phyloP scores from a whole-genome alignment of 2,113 vertebrate genomes.

The Scolopax mira region DNA sequence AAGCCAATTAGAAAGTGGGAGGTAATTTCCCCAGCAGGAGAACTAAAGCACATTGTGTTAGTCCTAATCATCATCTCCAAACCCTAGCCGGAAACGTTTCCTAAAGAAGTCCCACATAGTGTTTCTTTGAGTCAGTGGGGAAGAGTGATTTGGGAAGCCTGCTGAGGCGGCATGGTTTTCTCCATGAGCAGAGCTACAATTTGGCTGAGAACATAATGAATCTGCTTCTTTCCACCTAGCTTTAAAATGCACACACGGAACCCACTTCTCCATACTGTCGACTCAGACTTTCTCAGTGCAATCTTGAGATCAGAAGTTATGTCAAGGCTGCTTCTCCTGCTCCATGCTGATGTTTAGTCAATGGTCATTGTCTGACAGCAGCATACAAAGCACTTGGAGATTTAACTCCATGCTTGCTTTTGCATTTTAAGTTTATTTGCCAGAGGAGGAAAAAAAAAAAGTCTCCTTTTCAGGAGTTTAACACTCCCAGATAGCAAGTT shows the following conservation, averaged over 20 bases:
- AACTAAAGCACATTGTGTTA: background rate
- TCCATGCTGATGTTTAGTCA: background rate
- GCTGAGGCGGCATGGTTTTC: background rate
- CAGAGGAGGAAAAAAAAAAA: background rate
- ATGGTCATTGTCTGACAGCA: background rate
- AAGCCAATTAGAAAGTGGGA: background rate
- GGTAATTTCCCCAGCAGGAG: background rate
- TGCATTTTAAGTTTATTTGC: background rate
- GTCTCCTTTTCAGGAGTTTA: background rate
- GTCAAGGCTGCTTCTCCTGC: background rate
- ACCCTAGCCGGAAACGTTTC: background rate
- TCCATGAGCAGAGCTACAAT: background rate
- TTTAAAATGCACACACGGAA: fast-evolving
- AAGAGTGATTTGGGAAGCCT: background rate
- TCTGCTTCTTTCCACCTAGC: background rate
- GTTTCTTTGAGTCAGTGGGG: background rate
- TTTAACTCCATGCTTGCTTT: background rate
- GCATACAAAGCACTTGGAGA: background rate
- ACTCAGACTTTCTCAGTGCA: background rate
- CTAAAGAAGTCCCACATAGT: background rate
- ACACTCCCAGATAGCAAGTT: background rate
- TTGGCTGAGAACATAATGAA: background rate
- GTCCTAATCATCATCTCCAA: background rate
- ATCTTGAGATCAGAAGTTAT: background rate
- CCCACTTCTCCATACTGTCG: background rate